Evolutionary conservation across 2,113 vertebrate species (phyloP), one percentile per base, ranked within the genome.

Genomic region (Lepisosteus oculatus): DNA sequence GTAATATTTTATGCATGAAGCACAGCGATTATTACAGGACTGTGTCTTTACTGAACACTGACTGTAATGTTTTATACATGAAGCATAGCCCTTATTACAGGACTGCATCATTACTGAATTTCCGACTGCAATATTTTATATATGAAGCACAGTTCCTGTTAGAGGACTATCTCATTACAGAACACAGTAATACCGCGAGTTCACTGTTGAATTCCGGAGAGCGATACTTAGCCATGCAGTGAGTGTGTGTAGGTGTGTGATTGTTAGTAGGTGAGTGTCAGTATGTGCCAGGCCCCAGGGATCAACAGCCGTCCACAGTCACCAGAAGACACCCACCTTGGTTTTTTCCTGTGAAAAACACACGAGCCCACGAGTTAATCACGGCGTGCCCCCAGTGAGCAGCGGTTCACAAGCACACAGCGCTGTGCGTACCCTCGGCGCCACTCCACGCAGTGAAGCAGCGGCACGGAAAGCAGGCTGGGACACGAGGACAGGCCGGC

Each of bases 291-390:
- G 45, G 74, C 2, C 77, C 86, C 82, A 29, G 29, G 29, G 86
- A 78, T 80, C 85, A 80, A 79, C 77, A 81, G 91, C 90, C 88
- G 64, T 78, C 81, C 78, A 84, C 87, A 74, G 82, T 86, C 84
- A 85, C 80, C 86, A 76, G 84, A 72, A 71, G 80, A 84, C 80
- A 91, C 91, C 90, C 87, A 93, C 91, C 91, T 92, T 89, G 86
- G 80, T 89, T 88, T 93, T 84, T 78, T 86, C 91, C 91, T 93
- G 91, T 65, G 83, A 90, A 51, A 91, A 91, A 93, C 89, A 93
- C 72, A 86, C 84, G 85, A 90, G 77, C 91, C 78, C 76, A 86
- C 79, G 86, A 43, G 80, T 91, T 91, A 90, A 29, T 29, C 29
- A 29, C 29, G 1, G 29, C 29, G 29, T 29, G 29, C 29, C 29